Evolutionary conservation across 2,888 invertebrate species (phyloP).

Genomic region (Tipula vernalis): DNA sequence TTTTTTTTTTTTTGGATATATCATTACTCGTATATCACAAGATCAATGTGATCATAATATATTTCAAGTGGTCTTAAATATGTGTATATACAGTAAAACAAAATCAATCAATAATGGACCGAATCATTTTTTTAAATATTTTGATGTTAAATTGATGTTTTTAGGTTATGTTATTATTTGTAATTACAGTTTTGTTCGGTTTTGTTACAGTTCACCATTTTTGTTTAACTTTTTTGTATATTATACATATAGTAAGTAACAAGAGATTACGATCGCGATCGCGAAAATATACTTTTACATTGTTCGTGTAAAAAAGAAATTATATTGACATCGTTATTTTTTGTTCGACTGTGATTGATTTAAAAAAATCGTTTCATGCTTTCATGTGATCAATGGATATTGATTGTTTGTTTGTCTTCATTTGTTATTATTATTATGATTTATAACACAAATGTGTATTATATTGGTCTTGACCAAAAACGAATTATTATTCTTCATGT

Average conservation of each 20-base stretch:
- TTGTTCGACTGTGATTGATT: not conserved
- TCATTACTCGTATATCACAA: not conserved
- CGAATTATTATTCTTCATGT: not conserved
- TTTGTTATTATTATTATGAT: no score
- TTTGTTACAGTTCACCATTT: not conserved
- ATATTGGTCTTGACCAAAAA: not conserved
- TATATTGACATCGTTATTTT: not conserved
- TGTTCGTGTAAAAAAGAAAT: not conserved
- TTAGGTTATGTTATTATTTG: slow-evolving; percentile 4
- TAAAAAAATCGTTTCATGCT: not conserved
- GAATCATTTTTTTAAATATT: not conserved
- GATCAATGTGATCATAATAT: not conserved
- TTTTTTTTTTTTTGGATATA: not conserved
- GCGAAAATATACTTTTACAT: not conserved
- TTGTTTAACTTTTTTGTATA: not conserved
- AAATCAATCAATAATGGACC: slow-evolving; percentile 4
- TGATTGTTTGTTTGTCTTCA: not conserved
- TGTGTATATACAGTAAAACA: not conserved
- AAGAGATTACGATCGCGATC: not conserved
- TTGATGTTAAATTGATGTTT: not conserved
- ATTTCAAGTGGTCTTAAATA: not conserved
- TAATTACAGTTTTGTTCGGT: not conserved
- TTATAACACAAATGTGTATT: not conserved
- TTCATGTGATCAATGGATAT: not conserved
- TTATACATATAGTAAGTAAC: not conserved